Percentiles rank a stretch among this genome's conserved stretches.
These are phyloP conservation scores for Drosophila suzukii DNA, from an alignment of 1,140 invertebrate species.

Conservation along the genomic window DNA sequence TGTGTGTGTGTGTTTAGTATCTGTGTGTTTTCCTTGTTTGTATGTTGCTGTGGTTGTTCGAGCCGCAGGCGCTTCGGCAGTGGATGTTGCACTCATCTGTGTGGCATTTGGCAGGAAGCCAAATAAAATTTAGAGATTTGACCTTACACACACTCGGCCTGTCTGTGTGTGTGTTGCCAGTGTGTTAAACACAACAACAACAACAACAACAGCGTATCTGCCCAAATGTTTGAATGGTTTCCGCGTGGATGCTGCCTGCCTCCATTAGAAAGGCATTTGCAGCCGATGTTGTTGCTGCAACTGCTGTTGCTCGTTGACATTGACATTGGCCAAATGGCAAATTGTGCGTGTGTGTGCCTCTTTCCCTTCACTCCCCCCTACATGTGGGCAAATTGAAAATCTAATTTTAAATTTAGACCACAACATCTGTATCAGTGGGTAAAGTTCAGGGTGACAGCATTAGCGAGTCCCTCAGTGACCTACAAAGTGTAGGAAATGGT, in stretches of 20 bases:
- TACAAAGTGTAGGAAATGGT: slow-evolving; percentile 19
- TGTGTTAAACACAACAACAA: slow-evolving; percentile 16
- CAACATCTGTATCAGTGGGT: slow-evolving; percentile 74
- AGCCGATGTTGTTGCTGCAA: slow-evolving; percentile 38
- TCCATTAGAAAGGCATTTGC: slow-evolving; percentile 78
- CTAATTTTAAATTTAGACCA: slow-evolving; percentile 64
- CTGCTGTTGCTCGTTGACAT: slow-evolving; percentile 65
- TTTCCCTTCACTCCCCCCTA: not conserved
- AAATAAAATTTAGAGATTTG: slow-evolving; percentile 80
- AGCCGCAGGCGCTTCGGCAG: slow-evolving; percentile 58
- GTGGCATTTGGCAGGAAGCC: slow-evolving; percentile 74
- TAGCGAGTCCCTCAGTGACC: slow-evolving; percentile 35
- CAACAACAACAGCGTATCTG: slow-evolving; percentile 21
- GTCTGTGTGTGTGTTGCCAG: slow-evolving; percentile 37
- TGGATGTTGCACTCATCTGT: slow-evolving; percentile 69
- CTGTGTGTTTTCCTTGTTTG: slow-evolving; percentile 9
- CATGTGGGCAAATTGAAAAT: slow-evolving; percentile 49
- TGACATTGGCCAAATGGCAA: slow-evolving; percentile 78
- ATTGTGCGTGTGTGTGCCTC: slow-evolving; percentile 53
- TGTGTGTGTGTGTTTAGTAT: slow-evolving; percentile 7
- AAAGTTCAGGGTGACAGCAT: slow-evolving; percentile 61
- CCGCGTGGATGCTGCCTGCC: slow-evolving; percentile 73
- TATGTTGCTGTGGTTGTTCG: slow-evolving; percentile 27
- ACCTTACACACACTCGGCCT: slow-evolving; percentile 62
- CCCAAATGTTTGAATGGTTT: slow-evolving; percentile 72